Conservation (phyloP, 2,888 invertebrate species). For the Hydriomena furcata region DNA sequence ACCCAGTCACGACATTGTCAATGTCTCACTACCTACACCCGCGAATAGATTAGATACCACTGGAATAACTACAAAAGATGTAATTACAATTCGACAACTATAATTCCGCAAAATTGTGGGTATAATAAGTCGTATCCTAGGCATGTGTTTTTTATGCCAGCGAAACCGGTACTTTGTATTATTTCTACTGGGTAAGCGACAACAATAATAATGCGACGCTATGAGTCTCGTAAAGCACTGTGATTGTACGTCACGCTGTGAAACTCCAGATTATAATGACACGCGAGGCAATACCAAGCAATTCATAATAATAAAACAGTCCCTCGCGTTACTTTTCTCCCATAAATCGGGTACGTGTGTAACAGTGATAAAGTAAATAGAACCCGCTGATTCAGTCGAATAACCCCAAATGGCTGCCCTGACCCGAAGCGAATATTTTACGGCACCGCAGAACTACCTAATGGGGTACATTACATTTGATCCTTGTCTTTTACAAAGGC, state of each 20-base stretch:
- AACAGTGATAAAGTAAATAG: constrained; percentile 24
- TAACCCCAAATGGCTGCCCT: constrained; percentile 23
- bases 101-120: constrained; percentile 50
- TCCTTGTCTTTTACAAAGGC: constrained; percentile 57
- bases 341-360: constrained; percentile 9
- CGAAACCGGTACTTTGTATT: constrained; percentile 47
- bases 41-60: constrained; percentile 46
- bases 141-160: constrained; percentile 41
- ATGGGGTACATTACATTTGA: constrained; percentile 57
- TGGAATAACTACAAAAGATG: constrained; percentile 50
- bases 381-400: constrained; percentile 26
- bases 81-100: constrained; percentile 44
- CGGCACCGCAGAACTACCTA: constrained; percentile 40
- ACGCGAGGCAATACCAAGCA: not conserved
- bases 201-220: constrained; percentile 43
- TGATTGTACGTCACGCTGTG: constrained; percentile 44
- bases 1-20: constrained; percentile 60
- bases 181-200: constrained; percentile 43
- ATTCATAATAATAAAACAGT: constrained; percentile 9
- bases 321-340: not conserved
- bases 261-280: no score
- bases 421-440: constrained; percentile 30
- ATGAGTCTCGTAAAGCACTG: constrained; percentile 37
- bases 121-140: constrained; percentile 49
- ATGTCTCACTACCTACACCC: constrained; percentile 56